A percentile compares a stretch with the other conserved stretches of the same genome.
phyloP scores from a whole-genome alignment of 2,113 vertebrate species.

The Carassius gibelio region DNA sequence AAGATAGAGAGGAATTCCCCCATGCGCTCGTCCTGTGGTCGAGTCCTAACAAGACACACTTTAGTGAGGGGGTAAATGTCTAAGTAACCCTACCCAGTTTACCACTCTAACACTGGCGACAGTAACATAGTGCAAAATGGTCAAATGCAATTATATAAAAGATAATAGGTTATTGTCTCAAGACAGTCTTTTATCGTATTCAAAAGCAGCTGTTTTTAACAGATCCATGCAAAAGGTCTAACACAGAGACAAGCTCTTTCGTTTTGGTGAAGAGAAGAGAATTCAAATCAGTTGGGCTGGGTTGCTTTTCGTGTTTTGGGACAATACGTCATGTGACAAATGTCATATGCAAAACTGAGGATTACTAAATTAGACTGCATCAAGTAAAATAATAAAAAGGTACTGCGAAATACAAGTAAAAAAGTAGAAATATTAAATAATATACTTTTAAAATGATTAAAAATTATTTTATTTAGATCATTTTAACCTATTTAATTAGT shows the following conservation, averaged over 20 bases:
- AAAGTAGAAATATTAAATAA: too few relatives aligned
- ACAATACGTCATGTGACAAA: background rate
- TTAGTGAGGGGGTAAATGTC: background rate
- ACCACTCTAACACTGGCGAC: background rate
- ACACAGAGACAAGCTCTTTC: background rate
- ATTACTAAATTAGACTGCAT: background rate
- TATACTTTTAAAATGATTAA: too few relatives aligned
- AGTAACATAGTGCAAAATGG: background rate
- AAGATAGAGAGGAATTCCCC: constrained; percentile 26
- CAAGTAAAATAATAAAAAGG: background rate
- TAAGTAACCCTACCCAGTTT: background rate
- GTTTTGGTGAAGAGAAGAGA: background rate
- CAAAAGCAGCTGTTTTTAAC: constrained; percentile 4
- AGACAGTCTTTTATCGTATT: background rate
- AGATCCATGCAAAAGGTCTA: background rate
- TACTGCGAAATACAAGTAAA: background rate
- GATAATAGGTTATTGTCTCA: background rate
- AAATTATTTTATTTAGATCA: too few relatives aligned
- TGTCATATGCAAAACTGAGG: background rate
- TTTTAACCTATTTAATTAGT: too few relatives aligned
- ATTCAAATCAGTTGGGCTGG: constrained; percentile 5
- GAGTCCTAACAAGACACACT: constrained; percentile 7
- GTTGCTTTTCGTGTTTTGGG: background rate
- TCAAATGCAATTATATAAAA: background rate
- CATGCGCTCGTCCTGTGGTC: constrained; percentile 4